Evolutionary conservation across 2,797 vertebrate genomes (phyloP).

Genomic region (Hoplostethus mediterraneus): DNA sequence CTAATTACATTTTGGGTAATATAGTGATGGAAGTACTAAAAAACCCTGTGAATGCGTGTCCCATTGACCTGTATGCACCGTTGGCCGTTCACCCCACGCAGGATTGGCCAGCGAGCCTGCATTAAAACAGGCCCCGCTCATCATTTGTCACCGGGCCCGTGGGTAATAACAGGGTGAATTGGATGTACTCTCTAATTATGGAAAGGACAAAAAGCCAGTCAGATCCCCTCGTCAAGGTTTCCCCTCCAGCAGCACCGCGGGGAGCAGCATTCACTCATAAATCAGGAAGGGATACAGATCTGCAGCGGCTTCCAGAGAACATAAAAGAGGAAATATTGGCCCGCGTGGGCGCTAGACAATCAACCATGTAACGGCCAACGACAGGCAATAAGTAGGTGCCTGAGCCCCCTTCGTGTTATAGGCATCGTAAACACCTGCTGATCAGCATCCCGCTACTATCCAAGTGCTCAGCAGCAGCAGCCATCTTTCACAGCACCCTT

Average conservation of each 20-base stretch:
- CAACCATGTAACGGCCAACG: slow-evolving; percentile 44
- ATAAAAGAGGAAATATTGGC: slow-evolving; percentile 64
- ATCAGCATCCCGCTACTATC: slow-evolving; percentile 42
- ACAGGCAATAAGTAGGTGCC: slow-evolving; percentile 49
- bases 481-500: slow-evolving; percentile 35
- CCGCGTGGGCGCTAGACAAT: slow-evolving; percentile 48
- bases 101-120: slow-evolving; percentile 54
- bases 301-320: slow-evolving; percentile 57
- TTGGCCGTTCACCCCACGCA: slow-evolving; percentile 58
- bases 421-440: slow-evolving; percentile 62
- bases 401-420: slow-evolving; percentile 30
- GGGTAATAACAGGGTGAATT: slow-evolving; percentile 80
- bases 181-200: slow-evolving; percentile 83
- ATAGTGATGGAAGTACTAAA: slow-evolving; percentile 30
- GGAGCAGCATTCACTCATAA: slow-evolving; percentile 69
- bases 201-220: slow-evolving; percentile 80
- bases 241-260: slow-evolving; percentile 40
- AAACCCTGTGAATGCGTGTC: slow-evolving; percentile 24
- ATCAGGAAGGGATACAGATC: slow-evolving; percentile 62
- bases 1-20: slow-evolving; percentile 22
- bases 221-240: slow-evolving; percentile 76
- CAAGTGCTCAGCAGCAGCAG: slow-evolving; percentile 26
- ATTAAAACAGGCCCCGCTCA: slow-evolving; percentile 68
- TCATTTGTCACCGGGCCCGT: slow-evolving; percentile 76
- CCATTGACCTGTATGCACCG: slow-evolving; percentile 26